phyloP scores from a whole-genome alignment of 2,113 vertebrate species.

The Amphilophus citrinellus region DNA sequence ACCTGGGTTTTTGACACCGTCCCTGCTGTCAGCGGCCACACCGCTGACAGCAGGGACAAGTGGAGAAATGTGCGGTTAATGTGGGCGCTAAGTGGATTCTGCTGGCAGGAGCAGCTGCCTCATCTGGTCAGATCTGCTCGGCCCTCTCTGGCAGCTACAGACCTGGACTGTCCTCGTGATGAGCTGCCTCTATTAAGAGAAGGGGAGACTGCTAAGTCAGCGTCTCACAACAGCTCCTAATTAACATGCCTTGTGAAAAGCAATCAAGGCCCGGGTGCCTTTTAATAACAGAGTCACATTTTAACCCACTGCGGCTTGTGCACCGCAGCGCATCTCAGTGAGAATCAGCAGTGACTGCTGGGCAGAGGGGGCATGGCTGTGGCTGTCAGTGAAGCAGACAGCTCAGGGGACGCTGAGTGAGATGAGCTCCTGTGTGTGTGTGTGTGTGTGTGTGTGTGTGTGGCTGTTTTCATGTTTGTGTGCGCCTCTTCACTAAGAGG shows the following conservation, averaged over 20 bases:
- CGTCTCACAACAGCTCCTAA: constrained; percentile 39
- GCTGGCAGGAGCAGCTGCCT: constrained; percentile 51
- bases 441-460: background rate
- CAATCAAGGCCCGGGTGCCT: constrained; percentile 47
- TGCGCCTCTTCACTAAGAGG: constrained; percentile 3
- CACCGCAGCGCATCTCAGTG: background rate
- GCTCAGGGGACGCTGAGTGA: constrained; percentile 38
- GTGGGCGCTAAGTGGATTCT: constrained; percentile 55
- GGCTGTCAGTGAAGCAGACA: constrained; percentile 43
- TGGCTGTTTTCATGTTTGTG: constrained; percentile 13
- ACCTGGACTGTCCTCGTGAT: constrained; percentile 39
- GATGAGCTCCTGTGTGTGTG: constrained; percentile 21
- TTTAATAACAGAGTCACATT: constrained; percentile 40
- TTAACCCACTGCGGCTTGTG: constrained; percentile 36
- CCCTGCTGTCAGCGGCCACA: constrained; percentile 31
- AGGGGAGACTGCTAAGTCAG: constrained; percentile 51
- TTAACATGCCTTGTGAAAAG: constrained; percentile 60
- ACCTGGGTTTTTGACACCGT: constrained; percentile 48
- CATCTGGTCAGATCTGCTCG: constrained; percentile 25
- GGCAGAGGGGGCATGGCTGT: constrained; percentile 23
- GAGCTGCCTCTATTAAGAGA: constrained; percentile 40
- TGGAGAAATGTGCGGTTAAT: constrained; percentile 45
- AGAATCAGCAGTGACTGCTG: constrained; percentile 27
- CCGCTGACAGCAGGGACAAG: background rate
- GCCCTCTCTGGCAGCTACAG: constrained; percentile 37